Evolutionary conservation across 2,888 invertebrate species (phyloP).

Genomic region (Mechanitis messenoides): DNA sequence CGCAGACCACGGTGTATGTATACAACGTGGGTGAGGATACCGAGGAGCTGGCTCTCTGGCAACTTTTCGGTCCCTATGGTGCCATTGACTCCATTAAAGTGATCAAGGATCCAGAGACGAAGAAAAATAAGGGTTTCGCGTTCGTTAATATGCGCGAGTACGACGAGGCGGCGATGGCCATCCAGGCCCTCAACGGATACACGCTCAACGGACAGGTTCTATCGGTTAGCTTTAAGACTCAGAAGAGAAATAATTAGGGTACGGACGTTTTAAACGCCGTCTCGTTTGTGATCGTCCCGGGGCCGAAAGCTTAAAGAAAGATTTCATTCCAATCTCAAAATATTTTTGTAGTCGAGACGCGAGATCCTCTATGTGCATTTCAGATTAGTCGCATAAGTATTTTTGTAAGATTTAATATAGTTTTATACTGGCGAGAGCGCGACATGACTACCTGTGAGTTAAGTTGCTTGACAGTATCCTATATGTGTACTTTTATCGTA

Average conservation of each 20-base stretch:
- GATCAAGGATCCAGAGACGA: constrained; percentile 74
- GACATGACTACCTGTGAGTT: constrained; percentile 73
- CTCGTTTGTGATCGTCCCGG: constrained; percentile 62
- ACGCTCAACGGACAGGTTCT: constrained; percentile 76
- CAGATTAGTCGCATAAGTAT: constrained; percentile 75
- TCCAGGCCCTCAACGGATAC: constrained; percentile 73
- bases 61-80: constrained; percentile 73
- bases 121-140: constrained; percentile 75
- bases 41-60: constrained; percentile 72
- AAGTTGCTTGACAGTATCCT: constrained; percentile 73
- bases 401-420: constrained; percentile 76
- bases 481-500: constrained; percentile 72
- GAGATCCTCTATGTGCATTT: constrained; percentile 75
- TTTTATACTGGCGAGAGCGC: constrained; percentile 72
- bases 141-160: constrained; percentile 76
- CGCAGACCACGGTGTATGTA: constrained; percentile 74
- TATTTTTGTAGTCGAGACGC: constrained; percentile 75
- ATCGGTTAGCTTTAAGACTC: constrained; percentile 76
- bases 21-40: constrained; percentile 75
- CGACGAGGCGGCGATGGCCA: constrained; percentile 74
- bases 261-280: constrained; percentile 65
- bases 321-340: constrained; percentile 76
- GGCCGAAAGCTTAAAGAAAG: constrained; percentile 65
- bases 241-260: constrained; percentile 71
- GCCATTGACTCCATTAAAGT: constrained; percentile 75